These are phyloP conservation scores for Spheniscus mendiculus DNA, from an alignment of 2,113 vertebrate genomes.

Conservation along the genomic window DNA sequence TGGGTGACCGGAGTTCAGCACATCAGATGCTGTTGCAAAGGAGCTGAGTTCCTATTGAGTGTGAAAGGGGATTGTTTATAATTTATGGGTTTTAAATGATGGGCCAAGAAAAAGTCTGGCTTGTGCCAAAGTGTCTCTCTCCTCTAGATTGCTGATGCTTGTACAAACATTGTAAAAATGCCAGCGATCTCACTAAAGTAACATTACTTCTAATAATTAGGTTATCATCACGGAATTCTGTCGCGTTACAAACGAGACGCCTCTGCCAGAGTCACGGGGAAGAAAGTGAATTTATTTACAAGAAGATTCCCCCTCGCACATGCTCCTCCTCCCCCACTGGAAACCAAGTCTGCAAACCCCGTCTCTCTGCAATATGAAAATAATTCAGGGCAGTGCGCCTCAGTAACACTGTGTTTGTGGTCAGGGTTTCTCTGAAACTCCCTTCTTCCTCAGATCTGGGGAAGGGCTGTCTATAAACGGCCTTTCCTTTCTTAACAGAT, in stretches of 20 bases:
- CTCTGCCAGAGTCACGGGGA: background rate
- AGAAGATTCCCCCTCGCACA: background rate
- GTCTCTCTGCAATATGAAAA: background rate
- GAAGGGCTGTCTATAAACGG: background rate
- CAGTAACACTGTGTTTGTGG: background rate
- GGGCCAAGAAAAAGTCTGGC: slow-evolving; percentile 84
- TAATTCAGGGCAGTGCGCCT: background rate
- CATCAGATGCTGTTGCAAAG: slow-evolving; percentile 83
- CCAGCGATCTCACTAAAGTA: background rate
- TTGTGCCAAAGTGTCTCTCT: slow-evolving; percentile 73
- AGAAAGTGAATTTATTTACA: slow-evolving; percentile 51
- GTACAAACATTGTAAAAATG: slow-evolving; percentile 49
- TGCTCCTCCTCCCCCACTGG: background rate
- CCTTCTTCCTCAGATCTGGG: background rate
- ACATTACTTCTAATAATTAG: slow-evolving; percentile 50
- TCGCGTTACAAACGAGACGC: background rate
- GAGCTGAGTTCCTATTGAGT: slow-evolving; percentile 82
- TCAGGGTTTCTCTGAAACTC: background rate
- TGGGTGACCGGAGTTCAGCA: slow-evolving; percentile 48
- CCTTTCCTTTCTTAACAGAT: background rate
- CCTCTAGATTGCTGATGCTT: slow-evolving; percentile 48
- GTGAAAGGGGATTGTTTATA: slow-evolving; percentile 87
- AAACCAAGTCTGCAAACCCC: background rate
- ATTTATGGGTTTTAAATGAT: slow-evolving; percentile 92
- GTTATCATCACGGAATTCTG: background rate